Evolutionary conservation across 2,113 vertebrate genomes (phyloP), one percentile per base, ranked within the genome.

Genomic region (Sander lucioperca): DNA sequence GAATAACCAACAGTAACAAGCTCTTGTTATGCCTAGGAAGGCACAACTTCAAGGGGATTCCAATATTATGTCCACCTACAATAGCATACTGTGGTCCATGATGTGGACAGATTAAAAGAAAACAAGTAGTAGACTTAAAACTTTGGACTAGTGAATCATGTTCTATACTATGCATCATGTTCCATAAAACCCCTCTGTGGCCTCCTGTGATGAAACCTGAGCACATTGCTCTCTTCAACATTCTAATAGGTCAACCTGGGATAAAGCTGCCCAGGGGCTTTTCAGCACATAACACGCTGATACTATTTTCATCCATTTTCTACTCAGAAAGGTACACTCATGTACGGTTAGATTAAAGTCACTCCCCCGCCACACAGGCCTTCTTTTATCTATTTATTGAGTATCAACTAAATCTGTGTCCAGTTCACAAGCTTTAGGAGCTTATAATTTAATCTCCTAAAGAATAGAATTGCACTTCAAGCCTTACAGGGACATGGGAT

Each of bases 231-330:
- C 77, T 30, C 70, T 39, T 70, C 43, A 66, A 1, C 6, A 62
- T 16, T 47, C 61, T 25, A 11, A 50, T 10, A 50, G 74, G 70
- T 89, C 72, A 85, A 11, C 16, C 50, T 53, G 71, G 83, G 79
- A 75, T 76, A 84, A 66, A 85, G 45, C 58, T 19, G 19, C 39
- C 47, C 45, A 1, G 61, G 88, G 77, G 16, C 80, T 54, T 85
- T 84, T 65, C 75, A 51, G 43, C 45, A 71, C 48, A 47, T 72
- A 74, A 82, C 30, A 10, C 23, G 48, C 50, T 54, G 69, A 57
- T 77, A 18, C 78, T 79, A 79, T 89, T 90, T 83, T 77, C 67
- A 89, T 88, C 81, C 51, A 13, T 23, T 53, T 51, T 83, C 16
- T 75, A 1, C 47, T 69, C 84, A 82, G 56, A 76, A 74, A 77